A percentile compares a stretch with the other conserved stretches of the same genome.
These are phyloP conservation scores for Synergus gifuensis DNA, from an alignment of 2,888 invertebrate genomes.

Conservation along the genomic window DNA sequence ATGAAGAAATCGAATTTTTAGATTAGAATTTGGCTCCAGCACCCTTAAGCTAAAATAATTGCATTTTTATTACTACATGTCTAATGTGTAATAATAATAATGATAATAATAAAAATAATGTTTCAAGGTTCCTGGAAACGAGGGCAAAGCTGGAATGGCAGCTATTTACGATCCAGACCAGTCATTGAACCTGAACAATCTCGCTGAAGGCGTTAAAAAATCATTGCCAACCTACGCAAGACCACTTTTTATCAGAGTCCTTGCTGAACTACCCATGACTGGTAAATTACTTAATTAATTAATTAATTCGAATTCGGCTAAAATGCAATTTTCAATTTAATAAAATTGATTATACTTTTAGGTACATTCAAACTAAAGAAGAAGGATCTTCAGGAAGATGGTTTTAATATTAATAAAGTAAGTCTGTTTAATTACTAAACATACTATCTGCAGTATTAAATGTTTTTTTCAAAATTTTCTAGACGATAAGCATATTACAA, in stretches of 20 bases:
- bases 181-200: conserved; percentile 80
- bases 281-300: conserved; percentile 74
- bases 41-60: background rate
- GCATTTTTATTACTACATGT: background rate
- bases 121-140: conserved; percentile 85
- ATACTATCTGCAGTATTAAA: too few relatives aligned
- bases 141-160: conserved; percentile 96
- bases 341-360: conserved; percentile 70
- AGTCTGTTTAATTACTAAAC: conserved; percentile 81
- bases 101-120: conserved; percentile 6
- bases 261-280: conserved; percentile 88
- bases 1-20: too few relatives aligned
- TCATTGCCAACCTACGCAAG: conserved; percentile 91
- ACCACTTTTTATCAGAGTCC: conserved; percentile 91
- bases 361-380: conserved; percentile 97
- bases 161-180: conserved; percentile 88
- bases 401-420: conserved; percentile 86
- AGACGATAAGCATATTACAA: too few relatives aligned
- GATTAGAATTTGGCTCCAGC: too few relatives aligned
- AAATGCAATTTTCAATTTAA: conserved; percentile 7
- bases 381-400: conserved; percentile 90
- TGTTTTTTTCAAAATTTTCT: too few relatives aligned
- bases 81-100: background rate
- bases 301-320: background rate
- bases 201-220: conserved; percentile 84